Conservation (phyloP, 1,140 invertebrate genomes). For the Trypoxylus dichotomus region DNA sequence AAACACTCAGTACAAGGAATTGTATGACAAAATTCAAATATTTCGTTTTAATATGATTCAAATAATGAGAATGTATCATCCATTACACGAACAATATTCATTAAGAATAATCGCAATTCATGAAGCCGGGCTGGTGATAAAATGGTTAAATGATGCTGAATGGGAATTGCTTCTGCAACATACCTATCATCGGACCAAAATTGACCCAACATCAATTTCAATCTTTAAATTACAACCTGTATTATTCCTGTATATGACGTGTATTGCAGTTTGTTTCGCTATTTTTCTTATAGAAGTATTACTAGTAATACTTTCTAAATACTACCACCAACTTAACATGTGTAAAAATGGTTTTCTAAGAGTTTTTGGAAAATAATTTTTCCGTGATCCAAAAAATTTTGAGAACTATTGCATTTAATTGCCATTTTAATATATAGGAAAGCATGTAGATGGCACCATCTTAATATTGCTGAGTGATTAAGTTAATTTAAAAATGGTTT, state of each 20-base stretch:
- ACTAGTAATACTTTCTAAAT: neutral
- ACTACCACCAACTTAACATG: neutral
- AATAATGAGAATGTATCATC: slow-evolving; percentile 10
- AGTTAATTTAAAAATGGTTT: too few species aligned
- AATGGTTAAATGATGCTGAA: slow-evolving; percentile 2
- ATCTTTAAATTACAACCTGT: neutral
- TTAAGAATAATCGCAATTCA: neutral
- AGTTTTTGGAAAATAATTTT: too few species aligned
- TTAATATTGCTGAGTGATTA: too few species aligned
- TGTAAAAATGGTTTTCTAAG: too few species aligned
- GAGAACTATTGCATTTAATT: too few species aligned
- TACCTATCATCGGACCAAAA: neutral
- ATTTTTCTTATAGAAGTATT: neutral
- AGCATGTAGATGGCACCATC: too few species aligned
- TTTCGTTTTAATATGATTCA: neutral
- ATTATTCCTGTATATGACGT: neutral
- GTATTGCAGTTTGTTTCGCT: neutral
- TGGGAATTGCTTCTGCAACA: neutral
- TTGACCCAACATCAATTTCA: neutral
- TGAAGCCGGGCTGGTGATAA: neutral
- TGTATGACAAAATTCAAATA: neutral
- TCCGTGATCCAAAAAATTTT: too few species aligned
- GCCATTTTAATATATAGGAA: too few species aligned
- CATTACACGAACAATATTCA: neutral
- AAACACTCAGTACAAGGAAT: neutral